Base-by-base conservation (phyloP, 1,140 invertebrate species). In the Paraescarpia echinospica region DNA sequence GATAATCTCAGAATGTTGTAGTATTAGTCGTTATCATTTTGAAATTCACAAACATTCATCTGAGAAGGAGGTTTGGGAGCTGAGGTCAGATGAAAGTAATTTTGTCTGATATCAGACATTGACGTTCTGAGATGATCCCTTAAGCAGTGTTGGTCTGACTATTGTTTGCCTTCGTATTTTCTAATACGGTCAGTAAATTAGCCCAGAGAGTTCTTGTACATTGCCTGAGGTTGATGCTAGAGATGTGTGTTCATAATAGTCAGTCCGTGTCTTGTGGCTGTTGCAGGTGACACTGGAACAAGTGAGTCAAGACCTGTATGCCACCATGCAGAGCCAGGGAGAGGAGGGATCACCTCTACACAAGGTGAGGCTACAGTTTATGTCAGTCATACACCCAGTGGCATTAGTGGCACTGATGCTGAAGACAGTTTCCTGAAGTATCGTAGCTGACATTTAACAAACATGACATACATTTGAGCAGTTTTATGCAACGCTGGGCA, bases 191-290 rank as follows among this genome's bases (percentile, higher is more conserved):
- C 27, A 77, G 59, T 31, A 77, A 77, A 77, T 27, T 27, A 77
- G 27, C 59, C 59, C 59, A 93, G 94, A 89, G 0, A 41, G 35
- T 51, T 14, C 94, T 41, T 92, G 34, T n/a, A 41, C 41, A 41
- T 12, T 41, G 41, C 12, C 4, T 41, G 41, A 41, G 41, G 12
- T 12, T 92, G n/a, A 91, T 33, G 77, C 6, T 34, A 31, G 92
- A 48, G 18, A 8, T 34, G 18, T n/a, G 18, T 92, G 41, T 41
- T 41, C 12, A 12, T 4, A 6, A 12, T 4, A 41, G 41, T 41
- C 41, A 41, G 4, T 41, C 41, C 4, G 41, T 41, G 41, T 4
- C 41, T 12, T 41, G 41, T 33, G 34, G 92, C 91, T 35, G 90
- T 92, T 77, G 51, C 77, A 93, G 93, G 14, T 31, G 33, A 41